Conservation (phyloP, 2,113 vertebrate genomes). For the Pterocles gutturalis region DNA sequence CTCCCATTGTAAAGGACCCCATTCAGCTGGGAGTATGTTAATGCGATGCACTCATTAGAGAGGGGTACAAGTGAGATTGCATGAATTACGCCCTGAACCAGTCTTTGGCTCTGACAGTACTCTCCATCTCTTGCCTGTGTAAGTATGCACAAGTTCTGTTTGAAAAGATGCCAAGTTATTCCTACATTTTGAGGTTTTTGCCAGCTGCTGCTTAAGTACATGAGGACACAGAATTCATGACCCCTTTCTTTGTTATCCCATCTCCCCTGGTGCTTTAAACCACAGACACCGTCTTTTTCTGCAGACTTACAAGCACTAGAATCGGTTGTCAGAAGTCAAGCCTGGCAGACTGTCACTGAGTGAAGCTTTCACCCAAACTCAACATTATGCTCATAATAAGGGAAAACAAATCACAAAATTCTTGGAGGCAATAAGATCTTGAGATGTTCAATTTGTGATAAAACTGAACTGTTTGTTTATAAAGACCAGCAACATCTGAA, state of each 20-base stretch:
- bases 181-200: neutral
- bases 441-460: neutral
- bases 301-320: neutral
- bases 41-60: neutral
- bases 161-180: neutral
- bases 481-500: neutral
- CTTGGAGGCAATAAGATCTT: neutral
- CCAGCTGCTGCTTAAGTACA: neutral
- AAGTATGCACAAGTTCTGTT: neutral
- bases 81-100: neutral
- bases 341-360: neutral
- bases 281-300: neutral
- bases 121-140: neutral
- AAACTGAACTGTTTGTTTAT: neutral
- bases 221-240: neutral
- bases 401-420: neutral
- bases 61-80: neutral
- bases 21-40: neutral
- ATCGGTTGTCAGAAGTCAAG: neutral
- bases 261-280: neutral
- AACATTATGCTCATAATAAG: neutral
- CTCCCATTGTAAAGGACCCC: neutral
- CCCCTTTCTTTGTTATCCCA: neutral
- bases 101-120: neutral
- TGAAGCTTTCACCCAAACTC: neutral